Conservation (phyloP, 23 tunicate genomes). For the Botrylloides violaceus region DNA sequence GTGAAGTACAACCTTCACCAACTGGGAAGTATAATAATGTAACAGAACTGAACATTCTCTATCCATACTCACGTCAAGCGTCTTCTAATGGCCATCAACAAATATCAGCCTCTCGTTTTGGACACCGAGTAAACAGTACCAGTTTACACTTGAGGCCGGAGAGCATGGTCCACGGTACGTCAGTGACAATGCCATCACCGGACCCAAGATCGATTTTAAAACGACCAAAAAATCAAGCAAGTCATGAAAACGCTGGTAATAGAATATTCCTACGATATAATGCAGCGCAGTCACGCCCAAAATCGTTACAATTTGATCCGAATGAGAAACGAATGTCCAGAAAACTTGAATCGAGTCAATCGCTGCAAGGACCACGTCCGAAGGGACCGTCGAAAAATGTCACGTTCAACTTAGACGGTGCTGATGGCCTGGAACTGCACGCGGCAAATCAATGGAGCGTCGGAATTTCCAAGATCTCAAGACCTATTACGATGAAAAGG, state of each 20-base stretch:
- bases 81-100: neutral
- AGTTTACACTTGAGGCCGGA: neutral
- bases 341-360: neutral
- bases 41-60: neutral
- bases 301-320: neutral
- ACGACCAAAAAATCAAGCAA: neutral
- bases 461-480: neutral
- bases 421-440: neutral
- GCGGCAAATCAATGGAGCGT: slow-evolving; percentile 1
- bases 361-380: neutral
- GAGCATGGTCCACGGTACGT: neutral
- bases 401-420: slow-evolving; percentile 14
- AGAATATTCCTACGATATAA: neutral
- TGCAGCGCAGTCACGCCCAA: neutral
- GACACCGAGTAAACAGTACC: neutral
- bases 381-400: slow-evolving; percentile 6
- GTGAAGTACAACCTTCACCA: neutral
- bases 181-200: neutral
- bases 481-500: neutral
- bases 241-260: neutral
- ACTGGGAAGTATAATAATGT: neutral
- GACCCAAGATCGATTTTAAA: slow-evolving; percentile 19
- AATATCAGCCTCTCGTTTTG: neutral
- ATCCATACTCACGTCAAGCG: neutral
- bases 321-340: neutral